A percentile compares a stretch with the other conserved stretches of the same genome.
Conservation (phyloP, 1,140 invertebrate species). For the Aphidius ervi region DNA sequence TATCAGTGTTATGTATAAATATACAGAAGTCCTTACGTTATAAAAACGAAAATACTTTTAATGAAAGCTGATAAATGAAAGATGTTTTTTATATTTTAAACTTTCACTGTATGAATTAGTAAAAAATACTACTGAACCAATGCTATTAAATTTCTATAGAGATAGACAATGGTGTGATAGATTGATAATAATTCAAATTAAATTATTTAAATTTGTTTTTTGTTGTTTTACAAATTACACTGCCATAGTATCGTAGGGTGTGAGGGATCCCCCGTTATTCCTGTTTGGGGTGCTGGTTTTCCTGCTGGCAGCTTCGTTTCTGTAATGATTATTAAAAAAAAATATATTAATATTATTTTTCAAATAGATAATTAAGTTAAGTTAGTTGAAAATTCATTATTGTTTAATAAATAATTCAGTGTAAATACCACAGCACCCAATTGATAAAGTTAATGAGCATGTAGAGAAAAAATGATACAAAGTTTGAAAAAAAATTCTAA, state of each 20-base stretch:
- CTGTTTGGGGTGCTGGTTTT: slow-evolving; percentile 62
- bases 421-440: slow-evolving; percentile 16
- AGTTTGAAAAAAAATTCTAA: no score
- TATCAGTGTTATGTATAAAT: slow-evolving; percentile 20
- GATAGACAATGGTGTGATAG: slow-evolving; percentile 26
- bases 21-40: slow-evolving; percentile 25
- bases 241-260: slow-evolving; percentile 96
- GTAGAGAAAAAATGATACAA: neutral
- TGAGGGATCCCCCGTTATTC: slow-evolving; percentile 76
- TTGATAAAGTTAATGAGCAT: slow-evolving; percentile 10
- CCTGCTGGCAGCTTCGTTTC: slow-evolving; percentile 78
- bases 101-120: no score
- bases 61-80: no score
- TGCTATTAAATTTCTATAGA: no score
- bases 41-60: no score
- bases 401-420: neutral
- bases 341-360: slow-evolving; percentile 3
- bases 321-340: slow-evolving; percentile 49
- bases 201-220: neutral
- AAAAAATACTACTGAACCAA: no score
- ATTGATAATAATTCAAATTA: slow-evolving; percentile 21
- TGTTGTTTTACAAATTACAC: slow-evolving; percentile 81
- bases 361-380: slow-evolving; percentile 1
- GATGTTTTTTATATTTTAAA: no score
- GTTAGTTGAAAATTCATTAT: slow-evolving; percentile 1